Conservation (phyloP, 1,140 invertebrate species). For the Drosophila willistoni region DNA sequence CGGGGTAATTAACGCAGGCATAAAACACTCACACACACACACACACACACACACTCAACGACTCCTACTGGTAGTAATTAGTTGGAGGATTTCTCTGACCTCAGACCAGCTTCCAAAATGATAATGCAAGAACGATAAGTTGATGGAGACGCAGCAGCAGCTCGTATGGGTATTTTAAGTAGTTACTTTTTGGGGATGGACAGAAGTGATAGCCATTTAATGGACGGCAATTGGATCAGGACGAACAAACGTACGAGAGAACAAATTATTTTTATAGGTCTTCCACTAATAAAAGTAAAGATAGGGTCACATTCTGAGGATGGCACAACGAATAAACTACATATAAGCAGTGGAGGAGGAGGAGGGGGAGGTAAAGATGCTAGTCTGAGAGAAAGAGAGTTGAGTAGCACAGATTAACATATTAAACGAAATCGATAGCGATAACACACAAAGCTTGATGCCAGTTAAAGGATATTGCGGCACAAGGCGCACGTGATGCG, state of each 20-base stretch:
- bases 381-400: not conserved
- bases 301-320: constrained; percentile 39
- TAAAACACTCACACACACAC: constrained; percentile 44
- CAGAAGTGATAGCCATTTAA: constrained; percentile 63
- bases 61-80: constrained; percentile 53
- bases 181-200: constrained; percentile 42
- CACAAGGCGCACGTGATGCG: constrained; percentile 77
- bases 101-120: constrained; percentile 15
- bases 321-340: constrained; percentile 66
- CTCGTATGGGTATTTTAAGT: constrained; percentile 67
- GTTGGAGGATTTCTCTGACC: constrained; percentile 35
- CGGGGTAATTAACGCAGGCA: constrained; percentile 68
- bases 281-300: constrained; percentile 57
- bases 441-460: constrained; percentile 42
- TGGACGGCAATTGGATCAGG: constrained; percentile 57
- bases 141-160: constrained; percentile 37
- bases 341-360: not conserved
- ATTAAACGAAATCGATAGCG: constrained; percentile 79
- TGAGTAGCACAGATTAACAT: constrained; percentile 69
- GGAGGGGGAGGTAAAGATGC: not conserved
- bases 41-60: not conserved
- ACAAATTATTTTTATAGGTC: constrained; percentile 61
- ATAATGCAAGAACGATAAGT: constrained; percentile 68
- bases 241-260: constrained; percentile 8
- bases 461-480: constrained; percentile 70